Base-by-base conservation (phyloP, 2,113 vertebrate species). In the Cyanoderma ruficeps region DNA sequence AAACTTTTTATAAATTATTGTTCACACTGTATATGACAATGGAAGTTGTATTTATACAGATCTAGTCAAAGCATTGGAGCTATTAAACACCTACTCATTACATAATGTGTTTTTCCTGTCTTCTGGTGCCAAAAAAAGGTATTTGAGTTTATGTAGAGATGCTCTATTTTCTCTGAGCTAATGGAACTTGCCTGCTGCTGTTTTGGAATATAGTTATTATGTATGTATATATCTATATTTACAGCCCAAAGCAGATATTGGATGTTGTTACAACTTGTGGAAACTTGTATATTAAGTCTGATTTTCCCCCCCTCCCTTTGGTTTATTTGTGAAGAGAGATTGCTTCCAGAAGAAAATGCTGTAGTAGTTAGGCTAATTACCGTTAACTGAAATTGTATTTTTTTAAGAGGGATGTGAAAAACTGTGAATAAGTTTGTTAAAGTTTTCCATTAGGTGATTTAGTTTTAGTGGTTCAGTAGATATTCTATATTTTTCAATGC, bases 161-260 rank as follows among this genome's bases (percentile, higher is more conserved):
- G 70, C 6, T 5, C 84, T 85, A 56, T 94, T 82, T 97, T 96
- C 46, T 96, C 53, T 93, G 86, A 97, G 88, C 68, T 91, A 94
- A 90, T 96, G 94, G 96, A 97, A 95, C 90, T 95, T 87, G 81
- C 85, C 90, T 92, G n/a, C 72, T 95, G 87, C 87, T 95, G 69
- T 96, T 97, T 96, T 96, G 86, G 94, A 97, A 68, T 37, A 31
- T 30, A 41, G 41, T 87, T 39, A 46, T 95, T 70, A 74, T 82
- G 49, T 95, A 81, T 96, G 70, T 80, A 61, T 74, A 60, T 37
- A 37, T 85, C 75, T 90, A 55, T 96, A 92, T 97, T 97, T 96
- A 95, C 94, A 96, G 60, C 69, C 37, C 76, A 89, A 87, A 96
- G 61, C 94, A 95, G 77, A 89, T 97, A 95, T 21, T 96, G 46